Evolutionary conservation across 2,888 invertebrate genomes (phyloP).

Genomic region (Serripes groenlandicus): DNA sequence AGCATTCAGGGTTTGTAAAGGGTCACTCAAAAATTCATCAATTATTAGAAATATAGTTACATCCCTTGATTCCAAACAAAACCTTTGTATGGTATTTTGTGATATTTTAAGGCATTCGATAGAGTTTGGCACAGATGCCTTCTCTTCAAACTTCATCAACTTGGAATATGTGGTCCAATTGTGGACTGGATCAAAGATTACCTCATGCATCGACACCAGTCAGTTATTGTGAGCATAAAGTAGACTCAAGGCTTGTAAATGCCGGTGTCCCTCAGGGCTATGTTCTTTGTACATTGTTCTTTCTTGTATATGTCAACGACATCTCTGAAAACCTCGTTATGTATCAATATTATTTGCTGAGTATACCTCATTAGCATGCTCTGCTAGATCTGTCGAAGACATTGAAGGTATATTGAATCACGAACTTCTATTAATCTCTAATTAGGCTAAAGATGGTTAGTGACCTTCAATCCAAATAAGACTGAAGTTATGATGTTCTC

Average conservation of each 20-base stretch:
- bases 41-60: constrained; percentile 25
- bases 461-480: constrained; percentile 29
- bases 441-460: constrained; percentile 18
- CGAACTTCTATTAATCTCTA: neutral
- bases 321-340: constrained; percentile 13
- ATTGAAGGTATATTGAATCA: constrained; percentile 29
- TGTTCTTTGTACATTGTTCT: constrained; percentile 21
- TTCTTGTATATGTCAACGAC: constrained; percentile 42
- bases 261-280: constrained; percentile 39
- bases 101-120: constrained; percentile 32
- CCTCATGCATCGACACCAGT: too few relatives aligned
- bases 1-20: constrained; percentile 25
- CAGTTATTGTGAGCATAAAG: too few relatives aligned
- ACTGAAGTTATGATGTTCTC: constrained; percentile 16
- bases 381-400: neutral
- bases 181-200: neutral
- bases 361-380: constrained; percentile 18
- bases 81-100: constrained; percentile 20
- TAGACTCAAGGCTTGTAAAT: neutral
- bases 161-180: constrained; percentile 14
- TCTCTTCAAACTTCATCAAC: constrained; percentile 18
- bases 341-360: constrained; percentile 31
- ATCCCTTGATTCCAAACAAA: constrained; percentile 23
- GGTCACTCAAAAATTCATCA: constrained; percentile 25
- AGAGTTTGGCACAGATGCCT: constrained; percentile 35